Conservation (phyloP, 1,140 invertebrate species). For the Hylaeus volcanicus region DNA sequence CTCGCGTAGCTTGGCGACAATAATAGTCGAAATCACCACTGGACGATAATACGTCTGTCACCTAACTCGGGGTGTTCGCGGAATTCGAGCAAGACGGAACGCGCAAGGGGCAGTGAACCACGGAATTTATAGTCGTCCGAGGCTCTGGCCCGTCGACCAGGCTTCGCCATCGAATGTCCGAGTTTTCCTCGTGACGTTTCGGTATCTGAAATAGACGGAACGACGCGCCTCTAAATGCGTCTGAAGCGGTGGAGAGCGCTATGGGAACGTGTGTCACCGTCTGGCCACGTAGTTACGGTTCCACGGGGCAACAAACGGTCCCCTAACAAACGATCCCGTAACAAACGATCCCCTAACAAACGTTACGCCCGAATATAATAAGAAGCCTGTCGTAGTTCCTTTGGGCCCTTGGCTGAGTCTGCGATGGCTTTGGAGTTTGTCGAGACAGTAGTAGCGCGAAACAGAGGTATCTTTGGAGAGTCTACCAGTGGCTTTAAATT, state of each 20-base stretch:
- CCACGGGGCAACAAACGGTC: constrained; percentile 26
- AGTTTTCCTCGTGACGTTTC: constrained; percentile 38
- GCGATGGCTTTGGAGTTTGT: too few species aligned
- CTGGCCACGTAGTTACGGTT: constrained; percentile 56
- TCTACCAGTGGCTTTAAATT: too few species aligned
- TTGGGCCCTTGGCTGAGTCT: too few species aligned
- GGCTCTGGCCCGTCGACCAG: neutral
- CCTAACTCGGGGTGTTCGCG: neutral
- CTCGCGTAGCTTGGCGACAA: neutral
- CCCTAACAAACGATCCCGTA: neutral
- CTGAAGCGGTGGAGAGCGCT: constrained; percentile 15
- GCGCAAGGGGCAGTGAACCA: constrained; percentile 15
- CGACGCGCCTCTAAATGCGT: constrained; percentile 57
- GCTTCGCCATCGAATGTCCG: neutral
- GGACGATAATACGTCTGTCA: neutral
- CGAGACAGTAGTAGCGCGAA: too few species aligned
- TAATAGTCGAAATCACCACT: constrained; percentile 1
- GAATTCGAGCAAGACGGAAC: constrained; percentile 11
- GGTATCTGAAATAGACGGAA: constrained; percentile 40
- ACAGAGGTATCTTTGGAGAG: too few species aligned
- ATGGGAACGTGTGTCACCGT: constrained; percentile 64
- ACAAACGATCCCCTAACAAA: neutral
- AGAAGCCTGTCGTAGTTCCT: neutral
- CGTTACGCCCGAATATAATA: neutral
- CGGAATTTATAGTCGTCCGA: constrained; percentile 28